Conservation (phyloP, 2,113 vertebrate genomes). For the Paradoxurus hermaphroditus region DNA sequence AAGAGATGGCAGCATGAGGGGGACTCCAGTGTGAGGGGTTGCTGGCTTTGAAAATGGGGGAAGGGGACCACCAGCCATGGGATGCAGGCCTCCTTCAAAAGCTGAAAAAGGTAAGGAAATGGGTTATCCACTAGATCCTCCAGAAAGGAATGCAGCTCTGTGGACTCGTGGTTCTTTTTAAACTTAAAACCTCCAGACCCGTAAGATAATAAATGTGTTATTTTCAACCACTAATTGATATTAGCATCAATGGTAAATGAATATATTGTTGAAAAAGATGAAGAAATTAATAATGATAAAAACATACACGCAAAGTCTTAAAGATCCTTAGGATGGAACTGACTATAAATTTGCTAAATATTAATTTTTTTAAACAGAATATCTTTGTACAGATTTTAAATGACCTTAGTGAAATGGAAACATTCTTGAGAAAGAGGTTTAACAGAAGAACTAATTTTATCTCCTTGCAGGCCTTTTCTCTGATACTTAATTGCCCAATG, state of each 20-base stretch:
- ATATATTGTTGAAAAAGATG: background rate
- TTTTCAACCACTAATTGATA: background rate
- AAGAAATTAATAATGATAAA: background rate
- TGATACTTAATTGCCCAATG: background rate
- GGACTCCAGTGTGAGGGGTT: background rate
- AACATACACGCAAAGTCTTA: background rate
- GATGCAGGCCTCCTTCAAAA: background rate
- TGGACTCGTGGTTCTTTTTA: background rate
- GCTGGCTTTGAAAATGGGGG: background rate
- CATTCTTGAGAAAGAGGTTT: background rate
- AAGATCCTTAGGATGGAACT: background rate
- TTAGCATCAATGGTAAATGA: background rate
- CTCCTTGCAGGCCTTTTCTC: background rate
- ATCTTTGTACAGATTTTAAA: background rate
- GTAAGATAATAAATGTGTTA: background rate
- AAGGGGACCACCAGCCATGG: background rate
- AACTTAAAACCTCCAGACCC: background rate
- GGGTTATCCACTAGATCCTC: background rate
- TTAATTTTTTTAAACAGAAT: background rate
- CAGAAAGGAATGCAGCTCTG: background rate
- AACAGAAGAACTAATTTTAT: background rate
- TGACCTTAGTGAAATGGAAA: background rate
- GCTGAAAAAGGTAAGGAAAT: background rate
- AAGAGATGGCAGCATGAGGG: background rate
- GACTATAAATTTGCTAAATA: background rate